phyloP scores from a whole-genome alignment of 2,888 invertebrate species.

The Psylliodes chrysocephalus region DNA sequence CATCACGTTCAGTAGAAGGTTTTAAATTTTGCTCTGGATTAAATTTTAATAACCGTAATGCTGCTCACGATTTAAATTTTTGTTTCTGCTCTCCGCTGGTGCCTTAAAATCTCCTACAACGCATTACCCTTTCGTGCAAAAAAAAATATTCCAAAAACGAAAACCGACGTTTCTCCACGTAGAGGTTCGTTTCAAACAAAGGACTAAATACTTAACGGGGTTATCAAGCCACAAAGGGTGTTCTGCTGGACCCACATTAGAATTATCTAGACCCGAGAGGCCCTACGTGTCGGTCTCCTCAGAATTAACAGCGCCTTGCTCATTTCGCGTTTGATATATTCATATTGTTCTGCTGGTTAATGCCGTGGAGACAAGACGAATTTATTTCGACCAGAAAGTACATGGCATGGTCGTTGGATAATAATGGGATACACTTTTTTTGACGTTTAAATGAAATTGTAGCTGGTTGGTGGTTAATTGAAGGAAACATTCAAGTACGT shows the following conservation, averaged over 20 bases:
- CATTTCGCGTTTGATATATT: constrained; percentile 26
- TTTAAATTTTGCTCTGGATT: background rate
- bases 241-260: constrained; percentile 27
- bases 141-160: constrained; percentile 8
- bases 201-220: constrained; percentile 31
- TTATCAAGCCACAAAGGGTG: constrained; percentile 27
- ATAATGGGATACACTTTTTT: no score
- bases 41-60: background rate
- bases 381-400: background rate
- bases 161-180: constrained; percentile 11
- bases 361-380: background rate
- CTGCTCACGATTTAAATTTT: background rate
- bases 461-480: no score
- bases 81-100: no score
- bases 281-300: constrained; percentile 10
- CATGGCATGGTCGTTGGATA: background rate
- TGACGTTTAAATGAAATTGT: no score
- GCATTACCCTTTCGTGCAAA: background rate
- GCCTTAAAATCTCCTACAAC: background rate
- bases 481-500: no score
- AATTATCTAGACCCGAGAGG: constrained; percentile 27
- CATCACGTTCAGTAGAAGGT: no score
- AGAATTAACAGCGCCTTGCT: constrained; percentile 18
- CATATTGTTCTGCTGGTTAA: constrained; percentile 1
- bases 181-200: constrained; percentile 26